Conservation (phyloP, 2,888 invertebrate genomes). For the Lasioglossum zephyrum region DNA sequence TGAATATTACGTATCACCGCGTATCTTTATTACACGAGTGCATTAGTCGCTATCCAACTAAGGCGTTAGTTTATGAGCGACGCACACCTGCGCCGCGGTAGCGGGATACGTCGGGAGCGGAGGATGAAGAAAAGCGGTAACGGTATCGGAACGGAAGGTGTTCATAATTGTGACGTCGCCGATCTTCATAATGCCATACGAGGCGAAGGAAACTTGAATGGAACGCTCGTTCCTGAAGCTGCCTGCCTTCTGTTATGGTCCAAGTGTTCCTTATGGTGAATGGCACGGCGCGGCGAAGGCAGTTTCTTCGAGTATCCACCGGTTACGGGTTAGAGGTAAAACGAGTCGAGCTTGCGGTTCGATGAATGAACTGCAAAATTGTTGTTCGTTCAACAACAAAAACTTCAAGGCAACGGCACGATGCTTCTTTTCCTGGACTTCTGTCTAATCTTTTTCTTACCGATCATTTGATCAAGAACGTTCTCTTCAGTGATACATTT, state of each 20-base stretch:
- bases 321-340: constrained; percentile 40
- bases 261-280: constrained; percentile 75
- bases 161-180: constrained; percentile 82
- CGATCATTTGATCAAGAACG: not conserved
- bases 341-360: constrained; percentile 36
- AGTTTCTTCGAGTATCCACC: constrained; percentile 30
- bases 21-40: constrained; percentile 43
- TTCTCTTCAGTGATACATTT: not conserved
- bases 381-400: not conserved
- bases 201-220: constrained; percentile 79
- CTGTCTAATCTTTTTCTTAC: not conserved
- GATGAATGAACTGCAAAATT: constrained; percentile 40
- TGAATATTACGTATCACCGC: constrained; percentile 49
- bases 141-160: constrained; percentile 66
- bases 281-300: constrained; percentile 69
- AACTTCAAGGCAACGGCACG: constrained; percentile 4
- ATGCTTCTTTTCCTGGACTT: constrained; percentile 3
- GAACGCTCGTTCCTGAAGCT: constrained; percentile 71
- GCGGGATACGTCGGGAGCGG: constrained; percentile 29
- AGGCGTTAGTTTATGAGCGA: constrained; percentile 58
- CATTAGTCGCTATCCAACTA: constrained; percentile 40
- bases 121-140: constrained; percentile 60
- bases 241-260: constrained; percentile 78
- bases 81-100: constrained; percentile 44
- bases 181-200: constrained; percentile 83